Percentiles rank a stretch among this genome's conserved stretches.
Evolutionary conservation across 2,113 vertebrate species (phyloP).

Genomic region (Petromus typicus): DNA sequence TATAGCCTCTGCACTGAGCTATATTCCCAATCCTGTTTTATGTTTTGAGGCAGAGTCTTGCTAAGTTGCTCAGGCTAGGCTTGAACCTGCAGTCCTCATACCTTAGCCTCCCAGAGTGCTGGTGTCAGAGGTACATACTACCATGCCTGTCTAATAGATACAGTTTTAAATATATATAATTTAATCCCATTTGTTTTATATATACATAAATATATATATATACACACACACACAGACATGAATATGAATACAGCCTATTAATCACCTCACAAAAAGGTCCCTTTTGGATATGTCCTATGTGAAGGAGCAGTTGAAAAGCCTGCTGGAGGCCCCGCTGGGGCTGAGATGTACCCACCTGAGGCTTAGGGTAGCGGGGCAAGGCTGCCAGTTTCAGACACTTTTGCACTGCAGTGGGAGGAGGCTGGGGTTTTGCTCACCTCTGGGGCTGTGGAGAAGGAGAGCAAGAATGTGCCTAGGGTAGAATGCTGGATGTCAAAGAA

Average conservation of each 20-base stretch:
- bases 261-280: neutral
- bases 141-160: neutral
- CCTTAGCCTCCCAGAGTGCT: neutral
- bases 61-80: neutral
- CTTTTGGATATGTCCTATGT: neutral
- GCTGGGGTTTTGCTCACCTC: neutral
- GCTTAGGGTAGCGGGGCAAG: neutral
- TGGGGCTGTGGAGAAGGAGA: constrained; percentile 8
- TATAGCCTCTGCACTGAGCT: neutral
- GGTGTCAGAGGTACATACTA: neutral
- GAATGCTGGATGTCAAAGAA: constrained; percentile 10
- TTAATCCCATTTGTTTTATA: neutral
- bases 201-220: neutral
- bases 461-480: neutral
- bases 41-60: neutral
- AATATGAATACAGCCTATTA: neutral
- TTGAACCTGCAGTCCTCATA: neutral
- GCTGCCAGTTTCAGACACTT: neutral
- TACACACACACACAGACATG: too few relatives aligned
- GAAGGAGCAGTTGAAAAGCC: constrained; percentile 6
- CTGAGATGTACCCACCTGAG: neutral
- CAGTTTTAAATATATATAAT: neutral
- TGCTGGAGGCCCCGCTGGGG: neutral
- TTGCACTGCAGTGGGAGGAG: neutral
- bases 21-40: neutral